These are phyloP conservation scores for Zoroaster sp. DNA, from an alignment of 53 echinoderm and acorn worm genomes.

Conservation along the genomic window DNA sequence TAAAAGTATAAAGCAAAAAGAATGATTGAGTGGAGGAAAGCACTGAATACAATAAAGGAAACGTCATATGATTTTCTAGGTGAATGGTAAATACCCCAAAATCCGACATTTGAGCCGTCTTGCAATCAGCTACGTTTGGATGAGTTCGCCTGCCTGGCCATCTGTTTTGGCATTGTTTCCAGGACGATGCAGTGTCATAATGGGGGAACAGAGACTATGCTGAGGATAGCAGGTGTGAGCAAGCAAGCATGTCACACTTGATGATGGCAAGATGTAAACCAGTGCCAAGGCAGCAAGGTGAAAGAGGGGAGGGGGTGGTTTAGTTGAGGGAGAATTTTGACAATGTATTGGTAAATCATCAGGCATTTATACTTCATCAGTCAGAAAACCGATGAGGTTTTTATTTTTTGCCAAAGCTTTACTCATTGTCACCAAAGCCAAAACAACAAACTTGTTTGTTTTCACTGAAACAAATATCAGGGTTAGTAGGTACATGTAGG, in stretches of 20 bases:
- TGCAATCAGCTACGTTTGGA: conserved; percentile 13
- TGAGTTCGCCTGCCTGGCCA: neutral
- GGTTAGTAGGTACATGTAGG: too few species aligned
- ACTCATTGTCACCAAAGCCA: too few species aligned
- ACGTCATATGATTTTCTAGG: neutral
- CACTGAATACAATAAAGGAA: neutral
- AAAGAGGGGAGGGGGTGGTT: too few species aligned
- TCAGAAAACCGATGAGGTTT: too few species aligned
- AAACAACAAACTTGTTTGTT: too few species aligned
- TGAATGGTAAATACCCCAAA: neutral
- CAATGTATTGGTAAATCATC: too few species aligned
- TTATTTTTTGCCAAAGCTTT: too few species aligned
- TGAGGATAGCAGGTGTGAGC: neutral
- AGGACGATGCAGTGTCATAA: neutral
- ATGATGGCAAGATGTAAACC: neutral
- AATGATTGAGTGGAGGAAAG: neutral
- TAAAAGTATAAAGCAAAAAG: neutral
- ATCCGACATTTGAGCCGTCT: conserved; percentile 1
- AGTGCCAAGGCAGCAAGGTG: too few species aligned
- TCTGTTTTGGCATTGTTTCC: neutral
- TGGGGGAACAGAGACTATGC: neutral
- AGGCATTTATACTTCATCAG: too few species aligned
- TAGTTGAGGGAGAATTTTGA: too few species aligned
- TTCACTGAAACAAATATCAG: too few species aligned
- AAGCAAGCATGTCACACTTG: conserved; percentile 3